Evolutionary conservation across 2,888 invertebrate species (phyloP).

Genomic region (Rhingia campestris): DNA sequence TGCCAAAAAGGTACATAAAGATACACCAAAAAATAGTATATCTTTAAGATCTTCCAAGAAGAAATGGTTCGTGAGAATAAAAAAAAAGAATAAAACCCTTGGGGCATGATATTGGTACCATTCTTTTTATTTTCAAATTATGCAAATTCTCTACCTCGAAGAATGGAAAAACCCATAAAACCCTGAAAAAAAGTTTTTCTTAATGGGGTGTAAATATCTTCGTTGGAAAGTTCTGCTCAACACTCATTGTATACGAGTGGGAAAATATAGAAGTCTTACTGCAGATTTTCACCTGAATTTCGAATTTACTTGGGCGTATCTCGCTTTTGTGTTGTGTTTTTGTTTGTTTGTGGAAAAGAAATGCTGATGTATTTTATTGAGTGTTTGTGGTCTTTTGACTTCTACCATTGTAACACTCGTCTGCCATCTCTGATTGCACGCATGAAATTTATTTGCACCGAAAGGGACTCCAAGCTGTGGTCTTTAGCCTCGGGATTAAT

Average conservation of each 20-base stretch:
- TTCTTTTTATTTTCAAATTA: constrained; percentile 73
- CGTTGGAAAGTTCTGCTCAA: constrained; percentile 59
- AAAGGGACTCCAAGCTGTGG: constrained; percentile 22
- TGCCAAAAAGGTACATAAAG: constrained; percentile 42
- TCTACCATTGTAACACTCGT: constrained; percentile 23
- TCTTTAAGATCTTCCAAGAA: constrained; percentile 37
- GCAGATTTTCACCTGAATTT: constrained; percentile 61
- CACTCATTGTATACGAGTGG: constrained; percentile 50
- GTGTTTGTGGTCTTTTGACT: constrained; percentile 51
- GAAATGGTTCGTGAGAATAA: constrained; percentile 36
- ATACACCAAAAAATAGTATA: constrained; percentile 42
- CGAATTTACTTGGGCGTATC: constrained; percentile 40
- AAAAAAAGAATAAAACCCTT: constrained; percentile 59
- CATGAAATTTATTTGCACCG: constrained; percentile 10
- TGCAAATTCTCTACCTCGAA: constrained; percentile 68
- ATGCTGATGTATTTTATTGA: constrained; percentile 51
- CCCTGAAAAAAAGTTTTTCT: constrained; percentile 66
- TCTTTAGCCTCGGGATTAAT: constrained; percentile 27
- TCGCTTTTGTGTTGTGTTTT: constrained; percentile 47
- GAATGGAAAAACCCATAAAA: constrained; percentile 63
- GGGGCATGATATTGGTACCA: constrained; percentile 70
- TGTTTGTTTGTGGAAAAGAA: constrained; percentile 38
- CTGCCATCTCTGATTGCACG: constrained; percentile 11
- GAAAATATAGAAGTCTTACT: constrained; percentile 37
- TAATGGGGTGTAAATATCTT: constrained; percentile 73